phyloP scores from a whole-genome alignment of 2,113 vertebrate genomes.

The Chionis minor region DNA sequence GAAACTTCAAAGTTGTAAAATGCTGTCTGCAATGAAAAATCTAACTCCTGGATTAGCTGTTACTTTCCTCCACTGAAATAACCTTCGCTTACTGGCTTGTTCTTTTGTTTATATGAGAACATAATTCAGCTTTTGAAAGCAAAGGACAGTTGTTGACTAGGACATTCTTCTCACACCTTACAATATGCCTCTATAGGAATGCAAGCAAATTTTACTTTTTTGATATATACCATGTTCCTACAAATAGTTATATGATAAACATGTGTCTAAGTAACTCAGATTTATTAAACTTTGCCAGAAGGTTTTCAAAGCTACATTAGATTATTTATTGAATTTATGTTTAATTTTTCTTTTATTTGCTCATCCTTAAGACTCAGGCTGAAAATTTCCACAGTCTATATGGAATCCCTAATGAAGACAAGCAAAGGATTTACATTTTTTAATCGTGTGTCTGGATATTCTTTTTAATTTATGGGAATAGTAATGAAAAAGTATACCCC shows the following conservation, averaged over 20 bases:
- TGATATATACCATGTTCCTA: neutral
- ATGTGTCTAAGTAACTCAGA: neutral
- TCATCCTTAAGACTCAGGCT: neutral
- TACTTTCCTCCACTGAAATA: neutral
- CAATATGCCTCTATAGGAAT: neutral
- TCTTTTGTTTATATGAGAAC: neutral
- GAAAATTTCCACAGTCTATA: neutral
- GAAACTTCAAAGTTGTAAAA: neutral
- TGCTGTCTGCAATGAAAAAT: neutral
- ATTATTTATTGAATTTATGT: neutral
- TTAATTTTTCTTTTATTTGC: neutral
- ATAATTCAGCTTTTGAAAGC: neutral
- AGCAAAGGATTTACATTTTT: neutral
- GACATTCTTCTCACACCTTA: slow-evolving; percentile 15
- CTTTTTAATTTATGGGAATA: neutral
- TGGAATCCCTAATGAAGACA: neutral
- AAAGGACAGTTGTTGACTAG: neutral
- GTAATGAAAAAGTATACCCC: neutral
- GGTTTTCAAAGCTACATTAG: neutral
- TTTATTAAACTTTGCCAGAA: neutral
- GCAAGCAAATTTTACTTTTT: neutral
- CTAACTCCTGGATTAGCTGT: neutral
- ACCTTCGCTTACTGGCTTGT: neutral
- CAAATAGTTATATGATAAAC: slow-evolving; percentile 9
- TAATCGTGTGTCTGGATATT: neutral